These are phyloP conservation scores for Aphaenogaster floridana DNA, from an alignment of 1,140 invertebrate genomes.

Conservation along the genomic window DNA sequence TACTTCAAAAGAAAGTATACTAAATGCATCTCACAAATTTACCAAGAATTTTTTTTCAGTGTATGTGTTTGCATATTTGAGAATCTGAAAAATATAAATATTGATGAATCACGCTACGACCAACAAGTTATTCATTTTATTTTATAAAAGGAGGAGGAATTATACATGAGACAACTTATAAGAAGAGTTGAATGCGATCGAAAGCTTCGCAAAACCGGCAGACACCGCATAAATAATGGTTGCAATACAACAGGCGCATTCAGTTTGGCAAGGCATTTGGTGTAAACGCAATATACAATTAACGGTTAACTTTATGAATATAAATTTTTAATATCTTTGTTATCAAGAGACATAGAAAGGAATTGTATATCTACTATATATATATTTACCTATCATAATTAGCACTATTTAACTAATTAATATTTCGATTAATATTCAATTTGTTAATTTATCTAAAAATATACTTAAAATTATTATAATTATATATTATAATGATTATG, in stretches of 20 bases:
- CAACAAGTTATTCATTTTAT: neutral
- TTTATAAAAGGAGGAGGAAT: neutral
- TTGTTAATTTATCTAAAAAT: neutral
- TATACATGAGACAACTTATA: neutral
- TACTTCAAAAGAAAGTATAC: no score
- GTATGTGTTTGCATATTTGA: neutral
- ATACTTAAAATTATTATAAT: neutral
- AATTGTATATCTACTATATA: neutral
- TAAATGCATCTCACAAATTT: no score
- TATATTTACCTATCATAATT: slow-evolving; percentile 1
- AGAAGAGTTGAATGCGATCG: neutral
- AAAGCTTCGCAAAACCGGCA: neutral
- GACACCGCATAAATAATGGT: slow-evolving; percentile 16
- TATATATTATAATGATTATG: neutral
- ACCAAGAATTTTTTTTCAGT: no score
- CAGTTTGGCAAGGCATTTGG: neutral
- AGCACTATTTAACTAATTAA: neutral
- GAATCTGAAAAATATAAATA: slow-evolving; percentile 7
- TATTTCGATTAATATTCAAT: neutral
- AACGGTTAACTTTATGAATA: neutral
- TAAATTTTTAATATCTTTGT: neutral
- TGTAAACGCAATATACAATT: neutral
- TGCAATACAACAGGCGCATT: slow-evolving; percentile 35
- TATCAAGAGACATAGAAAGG: neutral
- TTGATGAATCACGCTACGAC: neutral